Evolutionary conservation across 53 echinoderm and acorn worm genomes (phyloP).

Genomic region (Luidia sarsii): DNA sequence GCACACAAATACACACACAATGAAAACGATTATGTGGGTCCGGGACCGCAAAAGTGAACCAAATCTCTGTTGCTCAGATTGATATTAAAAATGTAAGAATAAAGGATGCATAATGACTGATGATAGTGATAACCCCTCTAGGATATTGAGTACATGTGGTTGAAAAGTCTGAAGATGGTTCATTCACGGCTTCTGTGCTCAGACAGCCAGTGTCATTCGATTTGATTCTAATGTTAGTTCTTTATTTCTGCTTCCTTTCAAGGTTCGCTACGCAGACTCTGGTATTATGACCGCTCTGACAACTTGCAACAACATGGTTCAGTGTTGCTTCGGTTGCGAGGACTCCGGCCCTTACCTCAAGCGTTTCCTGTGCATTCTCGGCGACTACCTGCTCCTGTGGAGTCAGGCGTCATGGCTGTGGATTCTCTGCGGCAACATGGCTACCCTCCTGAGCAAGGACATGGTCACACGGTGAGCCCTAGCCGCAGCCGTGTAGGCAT

Average conservation of each 20-base stretch:
- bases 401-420: slow-evolving; percentile 73
- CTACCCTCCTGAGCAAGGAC: slow-evolving; percentile 70
- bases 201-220: neutral
- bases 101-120: too few species aligned
- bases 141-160: too few species aligned
- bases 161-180: too few species aligned
- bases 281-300: slow-evolving; percentile 84
- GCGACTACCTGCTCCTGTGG: slow-evolving; percentile 69
- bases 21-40: too few species aligned
- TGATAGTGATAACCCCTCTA: too few species aligned
- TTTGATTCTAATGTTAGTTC: neutral
- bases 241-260: neutral
- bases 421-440: slow-evolving; percentile 82
- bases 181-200: too few species aligned
- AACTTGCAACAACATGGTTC: slow-evolving; percentile 32
- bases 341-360: neutral
- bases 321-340: neutral
- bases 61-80: too few species aligned
- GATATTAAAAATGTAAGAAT: too few species aligned
- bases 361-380: slow-evolving; percentile 4
- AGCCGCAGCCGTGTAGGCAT: too few species aligned
- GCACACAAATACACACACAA: too few species aligned
- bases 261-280: slow-evolving; percentile 66
- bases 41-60: too few species aligned
- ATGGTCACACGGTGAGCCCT: slow-evolving; percentile 74